Conservation (phyloP, 2,797 vertebrate genomes). For the Danionella dracula region DNA sequence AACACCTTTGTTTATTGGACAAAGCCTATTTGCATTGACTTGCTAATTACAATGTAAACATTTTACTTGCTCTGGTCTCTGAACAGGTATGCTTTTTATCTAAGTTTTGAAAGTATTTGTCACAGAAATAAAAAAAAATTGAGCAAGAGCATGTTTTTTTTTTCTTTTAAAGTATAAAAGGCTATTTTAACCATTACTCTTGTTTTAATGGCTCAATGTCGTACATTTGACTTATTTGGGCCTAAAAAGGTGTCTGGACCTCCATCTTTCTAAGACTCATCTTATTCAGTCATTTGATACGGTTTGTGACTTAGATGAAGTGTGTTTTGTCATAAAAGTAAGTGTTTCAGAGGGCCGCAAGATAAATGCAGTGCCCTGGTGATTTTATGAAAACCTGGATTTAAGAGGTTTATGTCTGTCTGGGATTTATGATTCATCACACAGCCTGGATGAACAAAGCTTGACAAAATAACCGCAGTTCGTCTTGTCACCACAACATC, state of each 20-base stretch:
- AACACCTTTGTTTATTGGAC: too few species aligned
- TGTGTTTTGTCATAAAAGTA: slow-evolving; percentile 24
- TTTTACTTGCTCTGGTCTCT: too few species aligned
- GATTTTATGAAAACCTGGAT: slow-evolving; percentile 25
- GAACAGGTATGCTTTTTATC: too few species aligned
- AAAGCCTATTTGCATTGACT: too few species aligned
- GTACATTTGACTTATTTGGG: slow-evolving; percentile 11
- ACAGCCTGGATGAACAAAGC: slow-evolving; percentile 15
- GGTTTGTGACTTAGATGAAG: slow-evolving; percentile 26
- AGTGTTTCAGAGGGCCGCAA: slow-evolving; percentile 28
- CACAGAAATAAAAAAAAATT: too few species aligned
- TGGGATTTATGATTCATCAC: slow-evolving; percentile 12
- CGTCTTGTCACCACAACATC: background rate
- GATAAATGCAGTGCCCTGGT: slow-evolving; percentile 24
- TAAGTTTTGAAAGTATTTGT: too few species aligned
- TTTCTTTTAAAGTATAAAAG: slow-evolving; percentile 2
- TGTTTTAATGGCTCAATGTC: background rate
- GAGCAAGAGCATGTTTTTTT: too few species aligned
- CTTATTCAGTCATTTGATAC: slow-evolving; percentile 21
- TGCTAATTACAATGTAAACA: too few species aligned
- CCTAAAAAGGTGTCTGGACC: background rate
- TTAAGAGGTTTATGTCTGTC: slow-evolving; percentile 15
- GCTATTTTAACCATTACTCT: slow-evolving; percentile 26
- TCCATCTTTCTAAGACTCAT: slow-evolving; percentile 16
- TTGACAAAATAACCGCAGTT: slow-evolving; percentile 16